These are phyloP conservation scores for Microtus montanus DNA, from an alignment of 2,113 vertebrate species.

Conservation along the genomic window DNA sequence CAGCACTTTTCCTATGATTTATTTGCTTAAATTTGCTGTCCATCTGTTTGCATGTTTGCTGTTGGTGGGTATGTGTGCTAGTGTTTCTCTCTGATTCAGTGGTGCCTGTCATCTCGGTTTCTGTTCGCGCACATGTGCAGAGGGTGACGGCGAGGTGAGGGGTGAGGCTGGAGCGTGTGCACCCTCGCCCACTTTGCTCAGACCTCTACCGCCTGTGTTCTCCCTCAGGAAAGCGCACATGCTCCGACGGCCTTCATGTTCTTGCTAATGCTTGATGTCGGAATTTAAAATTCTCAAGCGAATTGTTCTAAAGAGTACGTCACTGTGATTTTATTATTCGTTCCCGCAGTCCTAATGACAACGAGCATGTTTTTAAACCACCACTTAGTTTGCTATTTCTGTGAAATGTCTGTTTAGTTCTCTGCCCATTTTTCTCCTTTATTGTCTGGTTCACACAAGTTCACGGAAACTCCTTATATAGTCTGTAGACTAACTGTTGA, in stretches of 20 bases:
- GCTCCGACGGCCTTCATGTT: background rate
- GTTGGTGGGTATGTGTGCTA: background rate
- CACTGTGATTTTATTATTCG: constrained; percentile 5
- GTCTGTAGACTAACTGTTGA: background rate
- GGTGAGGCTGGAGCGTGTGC: background rate
- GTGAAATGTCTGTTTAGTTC: constrained; percentile 12
- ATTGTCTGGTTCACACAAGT: background rate
- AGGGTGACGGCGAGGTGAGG: background rate
- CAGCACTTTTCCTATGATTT: background rate
- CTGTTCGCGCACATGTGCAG: background rate
- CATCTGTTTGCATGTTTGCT: background rate
- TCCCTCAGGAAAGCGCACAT: background rate
- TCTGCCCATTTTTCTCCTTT: background rate
- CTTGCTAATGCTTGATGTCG: constrained; percentile 39
- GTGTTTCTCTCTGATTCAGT: background rate
- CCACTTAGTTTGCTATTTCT: constrained; percentile 26
- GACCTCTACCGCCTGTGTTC: background rate
- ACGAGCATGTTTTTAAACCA: background rate
- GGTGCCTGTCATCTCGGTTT: background rate
- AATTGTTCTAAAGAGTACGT: constrained; percentile 1
- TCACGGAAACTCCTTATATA: constrained; percentile 6
- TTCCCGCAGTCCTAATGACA: constrained; percentile 21
- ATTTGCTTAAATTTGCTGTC: background rate
- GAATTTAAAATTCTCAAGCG: background rate
- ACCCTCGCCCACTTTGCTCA: background rate